Conservation (phyloP, 2,113 vertebrate genomes). For the Ardeotis arabs region DNA sequence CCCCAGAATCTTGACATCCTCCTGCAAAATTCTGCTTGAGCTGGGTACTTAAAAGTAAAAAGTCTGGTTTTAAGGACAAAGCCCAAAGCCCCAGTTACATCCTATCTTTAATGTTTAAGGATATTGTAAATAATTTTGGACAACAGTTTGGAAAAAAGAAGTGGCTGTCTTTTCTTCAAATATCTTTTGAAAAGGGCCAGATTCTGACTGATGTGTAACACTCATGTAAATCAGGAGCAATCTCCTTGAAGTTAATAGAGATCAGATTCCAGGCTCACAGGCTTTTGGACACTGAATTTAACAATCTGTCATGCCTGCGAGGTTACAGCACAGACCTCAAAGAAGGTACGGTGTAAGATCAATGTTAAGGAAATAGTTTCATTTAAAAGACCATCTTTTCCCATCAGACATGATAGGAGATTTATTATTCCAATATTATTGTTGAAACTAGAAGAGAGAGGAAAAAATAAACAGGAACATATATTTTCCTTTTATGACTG, state of each 20-base stretch:
- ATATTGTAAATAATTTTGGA: not conserved
- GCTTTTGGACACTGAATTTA: conserved; percentile 45
- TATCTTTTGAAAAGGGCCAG: not conserved
- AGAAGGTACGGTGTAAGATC: conserved; percentile 40
- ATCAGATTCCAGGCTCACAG: conserved; percentile 26
- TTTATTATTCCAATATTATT: conserved; percentile 66
- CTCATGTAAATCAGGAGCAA: conserved; percentile 15
- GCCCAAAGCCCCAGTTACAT: not conserved
- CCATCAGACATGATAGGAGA: conserved; percentile 67
- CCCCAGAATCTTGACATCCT: not conserved
- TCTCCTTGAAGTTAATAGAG: conserved; percentile 46
- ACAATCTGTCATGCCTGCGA: conserved; percentile 45
- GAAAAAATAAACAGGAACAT: conserved; percentile 50
- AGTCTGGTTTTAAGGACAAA: not conserved
- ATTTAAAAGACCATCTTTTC: conserved; percentile 64
- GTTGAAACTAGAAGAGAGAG: conserved; percentile 42
- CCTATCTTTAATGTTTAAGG: not conserved
- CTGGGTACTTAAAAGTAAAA: not conserved
- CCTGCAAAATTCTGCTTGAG: not conserved
- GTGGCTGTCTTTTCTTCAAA: not conserved
- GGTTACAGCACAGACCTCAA: conserved; percentile 32
- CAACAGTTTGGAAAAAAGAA: not conserved
- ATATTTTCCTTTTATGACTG: conserved; percentile 54
- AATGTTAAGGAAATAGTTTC: conserved; percentile 50
- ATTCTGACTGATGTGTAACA: not conserved